These are phyloP conservation scores for Meloidogyne exigua DNA, from an alignment of 1,140 invertebrate genomes.

Conservation along the genomic window DNA sequence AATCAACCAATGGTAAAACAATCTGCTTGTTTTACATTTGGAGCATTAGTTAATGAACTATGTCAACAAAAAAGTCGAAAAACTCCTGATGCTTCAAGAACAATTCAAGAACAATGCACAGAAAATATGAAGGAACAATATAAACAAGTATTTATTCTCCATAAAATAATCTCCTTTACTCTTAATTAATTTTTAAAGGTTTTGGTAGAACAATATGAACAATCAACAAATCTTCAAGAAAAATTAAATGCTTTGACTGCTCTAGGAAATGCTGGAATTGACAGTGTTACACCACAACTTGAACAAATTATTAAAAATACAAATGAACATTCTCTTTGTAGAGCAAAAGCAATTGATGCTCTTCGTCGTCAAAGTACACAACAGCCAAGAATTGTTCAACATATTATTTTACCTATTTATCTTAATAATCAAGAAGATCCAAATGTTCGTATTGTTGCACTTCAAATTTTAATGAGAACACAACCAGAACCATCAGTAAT, in stretches of 20 bases:
- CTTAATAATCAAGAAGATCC: conserved; percentile 49
- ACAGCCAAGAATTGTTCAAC: conserved; percentile 54
- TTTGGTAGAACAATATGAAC: conserved; percentile 42
- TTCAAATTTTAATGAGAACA: conserved; percentile 49
- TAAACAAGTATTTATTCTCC: conserved; percentile 24
- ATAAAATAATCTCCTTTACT: too few relatives aligned
- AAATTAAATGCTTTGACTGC: conserved; percentile 55
- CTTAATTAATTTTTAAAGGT: conserved; percentile 37
- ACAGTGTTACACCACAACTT: conserved; percentile 44
- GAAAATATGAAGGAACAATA: conserved; percentile 46
- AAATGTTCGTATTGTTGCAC: conserved; percentile 53
- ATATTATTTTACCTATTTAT: conserved; percentile 54
- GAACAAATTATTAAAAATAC: conserved; percentile 53
- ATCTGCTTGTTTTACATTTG: conserved; percentile 54
- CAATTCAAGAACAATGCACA: conserved; percentile 41
- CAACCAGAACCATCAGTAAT: conserved; percentile 43
- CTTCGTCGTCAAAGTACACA: conserved; percentile 45
- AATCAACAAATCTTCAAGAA: conserved; percentile 38
- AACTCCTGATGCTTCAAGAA: conserved; percentile 27
- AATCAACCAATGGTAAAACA: conserved; percentile 41
- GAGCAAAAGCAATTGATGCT: conserved; percentile 55
- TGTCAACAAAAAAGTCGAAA: conserved; percentile 42
- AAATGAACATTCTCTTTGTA: conserved; percentile 40
- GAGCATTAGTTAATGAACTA: conserved; percentile 49
- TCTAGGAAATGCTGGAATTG: conserved; percentile 55